A percentile compares a stretch with the other conserved stretches of the same genome.
phyloP scores from a whole-genome alignment of 2,888 invertebrate genomes.

The Pristionchus exspectatus region DNA sequence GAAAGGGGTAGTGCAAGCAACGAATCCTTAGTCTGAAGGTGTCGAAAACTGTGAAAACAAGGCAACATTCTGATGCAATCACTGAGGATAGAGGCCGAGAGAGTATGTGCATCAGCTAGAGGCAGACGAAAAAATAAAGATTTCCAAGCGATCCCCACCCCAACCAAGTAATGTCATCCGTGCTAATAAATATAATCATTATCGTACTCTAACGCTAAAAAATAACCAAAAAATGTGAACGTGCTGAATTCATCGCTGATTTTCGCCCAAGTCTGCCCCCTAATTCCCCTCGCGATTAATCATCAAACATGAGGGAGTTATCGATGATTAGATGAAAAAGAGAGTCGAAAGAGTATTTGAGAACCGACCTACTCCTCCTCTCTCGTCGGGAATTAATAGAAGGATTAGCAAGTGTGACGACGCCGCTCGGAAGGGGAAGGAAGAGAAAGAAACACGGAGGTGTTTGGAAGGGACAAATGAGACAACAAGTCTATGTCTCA shows the following conservation, averaged over 20 bases:
- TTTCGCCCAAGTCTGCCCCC: not conserved
- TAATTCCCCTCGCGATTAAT: not conserved
- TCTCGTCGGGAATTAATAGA: slow-evolving; percentile 20
- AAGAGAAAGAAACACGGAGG: not conserved
- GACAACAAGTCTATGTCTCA: not conserved
- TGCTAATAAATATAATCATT: too few relatives aligned
- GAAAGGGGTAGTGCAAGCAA: too few relatives aligned
- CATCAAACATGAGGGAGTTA: slow-evolving; percentile 8
- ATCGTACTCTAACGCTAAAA: too few relatives aligned
- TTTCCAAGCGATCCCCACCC: too few relatives aligned
- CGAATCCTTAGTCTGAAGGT: too few relatives aligned
- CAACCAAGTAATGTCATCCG: too few relatives aligned
- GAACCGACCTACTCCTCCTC: not conserved
- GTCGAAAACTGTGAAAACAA: too few relatives aligned
- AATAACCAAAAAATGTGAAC: too few relatives aligned
- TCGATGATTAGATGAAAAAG: not conserved
- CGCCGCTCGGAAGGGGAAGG: not conserved
- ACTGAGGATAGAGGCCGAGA: too few relatives aligned
- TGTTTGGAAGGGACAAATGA: not conserved
- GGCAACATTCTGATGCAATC: too few relatives aligned
- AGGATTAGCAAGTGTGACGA: slow-evolving; percentile 29
- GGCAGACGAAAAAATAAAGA: too few relatives aligned
- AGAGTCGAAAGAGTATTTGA: not conserved
- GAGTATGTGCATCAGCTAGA: too few relatives aligned
- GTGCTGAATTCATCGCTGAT: not conserved